Evolutionary conservation across 2,797 vertebrate species (phyloP).

Genomic region (Phrynocephalus forsythii): DNA sequence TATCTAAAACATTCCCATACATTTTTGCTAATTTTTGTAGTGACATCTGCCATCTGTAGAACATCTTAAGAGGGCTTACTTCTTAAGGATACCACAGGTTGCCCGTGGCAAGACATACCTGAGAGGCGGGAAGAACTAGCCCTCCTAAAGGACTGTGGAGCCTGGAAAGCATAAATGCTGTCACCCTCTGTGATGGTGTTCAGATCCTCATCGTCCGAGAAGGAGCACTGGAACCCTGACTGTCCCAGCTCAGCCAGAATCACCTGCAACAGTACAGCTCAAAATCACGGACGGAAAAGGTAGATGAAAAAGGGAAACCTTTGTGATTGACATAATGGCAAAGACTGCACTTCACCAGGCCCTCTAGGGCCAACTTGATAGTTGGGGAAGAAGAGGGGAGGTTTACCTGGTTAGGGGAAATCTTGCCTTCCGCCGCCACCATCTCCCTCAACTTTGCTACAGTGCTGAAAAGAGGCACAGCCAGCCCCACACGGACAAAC

Average conservation of each 20-base stretch:
- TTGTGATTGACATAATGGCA: too few relatives aligned
- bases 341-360: neutral
- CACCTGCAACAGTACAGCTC: slow-evolving; percentile 76
- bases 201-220: slow-evolving; percentile 88
- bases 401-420: slow-evolving; percentile 86
- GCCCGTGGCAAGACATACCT: slow-evolving; percentile 74
- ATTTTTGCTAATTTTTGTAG: too few relatives aligned
- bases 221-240: slow-evolving; percentile 88
- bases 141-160: slow-evolving; percentile 73
- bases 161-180: slow-evolving; percentile 90
- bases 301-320: neutral
- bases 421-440: slow-evolving; percentile 87
- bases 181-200: slow-evolving; percentile 83
- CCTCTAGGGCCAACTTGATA: neutral
- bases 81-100: too few relatives aligned
- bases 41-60: too few relatives aligned
- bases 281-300: neutral
- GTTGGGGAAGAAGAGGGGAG: neutral
- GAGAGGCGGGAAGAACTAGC: slow-evolving; percentile 72
- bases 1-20: too few relatives aligned
- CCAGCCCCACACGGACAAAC: slow-evolving; percentile 88
- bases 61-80: neutral
- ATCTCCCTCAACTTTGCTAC: slow-evolving; percentile 85
- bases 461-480: slow-evolving; percentile 87
- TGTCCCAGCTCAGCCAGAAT: slow-evolving; percentile 89